phyloP scores from a whole-genome alignment of 1,140 invertebrate genomes.

The Platyscapa corneri region DNA sequence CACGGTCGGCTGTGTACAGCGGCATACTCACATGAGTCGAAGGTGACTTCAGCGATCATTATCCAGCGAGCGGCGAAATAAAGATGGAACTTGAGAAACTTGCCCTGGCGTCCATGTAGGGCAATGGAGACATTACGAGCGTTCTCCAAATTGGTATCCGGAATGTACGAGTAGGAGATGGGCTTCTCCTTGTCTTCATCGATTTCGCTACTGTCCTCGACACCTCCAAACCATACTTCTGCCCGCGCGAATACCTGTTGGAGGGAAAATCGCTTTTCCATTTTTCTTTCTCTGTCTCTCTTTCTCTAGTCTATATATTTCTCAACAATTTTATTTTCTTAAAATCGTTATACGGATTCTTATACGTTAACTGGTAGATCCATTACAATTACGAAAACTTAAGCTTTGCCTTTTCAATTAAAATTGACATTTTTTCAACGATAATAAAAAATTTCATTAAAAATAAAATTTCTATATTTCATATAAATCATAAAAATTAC shows the following conservation, averaged over 20 bases:
- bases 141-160: slow-evolving; percentile 82
- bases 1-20: background rate
- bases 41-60: slow-evolving; percentile 85
- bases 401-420: too few species aligned
- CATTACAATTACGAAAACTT: too few species aligned
- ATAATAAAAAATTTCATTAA: too few species aligned
- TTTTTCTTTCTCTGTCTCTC: background rate
- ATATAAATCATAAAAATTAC: too few species aligned
- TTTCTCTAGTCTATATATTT: background rate
- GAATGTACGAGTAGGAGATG: slow-evolving; percentile 82
- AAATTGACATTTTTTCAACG: too few species aligned
- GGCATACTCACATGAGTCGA: slow-evolving; percentile 78
- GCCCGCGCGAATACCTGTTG: slow-evolving; percentile 82
- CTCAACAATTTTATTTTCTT: background rate
- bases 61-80: slow-evolving; percentile 86
- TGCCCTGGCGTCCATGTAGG: slow-evolving; percentile 78
- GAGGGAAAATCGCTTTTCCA: slow-evolving; percentile 52
- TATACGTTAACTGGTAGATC: too few species aligned
- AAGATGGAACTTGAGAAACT: slow-evolving; percentile 82
- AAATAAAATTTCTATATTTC: too few species aligned
- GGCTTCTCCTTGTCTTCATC: slow-evolving; percentile 71
- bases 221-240: slow-evolving; percentile 80
- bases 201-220: background rate
- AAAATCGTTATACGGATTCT: background rate
- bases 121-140: slow-evolving; percentile 84